These are phyloP conservation scores for Neelides sp. DNA, from an alignment of 1,140 invertebrate genomes.

Conservation along the genomic window DNA sequence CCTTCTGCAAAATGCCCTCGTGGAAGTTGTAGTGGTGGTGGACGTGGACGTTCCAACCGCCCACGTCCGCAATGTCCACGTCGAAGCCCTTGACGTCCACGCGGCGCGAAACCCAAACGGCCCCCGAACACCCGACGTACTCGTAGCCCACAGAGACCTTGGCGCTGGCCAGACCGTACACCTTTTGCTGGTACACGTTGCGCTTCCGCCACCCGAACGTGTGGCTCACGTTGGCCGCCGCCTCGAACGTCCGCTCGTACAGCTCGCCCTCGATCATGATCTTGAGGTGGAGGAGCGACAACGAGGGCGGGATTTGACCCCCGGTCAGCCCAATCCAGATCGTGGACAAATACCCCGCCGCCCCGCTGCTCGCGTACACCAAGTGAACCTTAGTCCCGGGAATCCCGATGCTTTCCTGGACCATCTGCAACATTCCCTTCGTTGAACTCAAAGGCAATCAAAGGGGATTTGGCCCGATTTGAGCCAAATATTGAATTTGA, in stretches of 20 bases:
- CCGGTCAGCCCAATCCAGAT: conserved; percentile 82
- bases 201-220: conserved; percentile 94
- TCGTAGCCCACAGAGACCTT: conserved; percentile 72
- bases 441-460: not conserved
- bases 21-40: conserved; percentile 98
- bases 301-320: conserved; percentile 56
- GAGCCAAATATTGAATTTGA: not conserved
- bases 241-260: conserved; percentile 83
- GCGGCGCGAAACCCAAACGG: conserved; percentile 88
- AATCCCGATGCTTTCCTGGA: conserved; percentile 85
- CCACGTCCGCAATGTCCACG: conserved; percentile 90
- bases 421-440: conserved; percentile 52
- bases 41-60: conserved; percentile 93
- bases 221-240: conserved; percentile 84
- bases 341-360: conserved; percentile 79
- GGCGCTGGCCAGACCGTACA: conserved; percentile 33
- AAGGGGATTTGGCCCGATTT: not conserved
- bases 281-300: conserved; percentile 75
- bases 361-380: conserved; percentile 83
- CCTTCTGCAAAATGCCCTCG: conserved; percentile 90
- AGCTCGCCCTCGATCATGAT: conserved; percentile 83
- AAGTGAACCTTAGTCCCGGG: conserved; percentile 81
- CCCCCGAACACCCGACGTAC: conserved; percentile 67
- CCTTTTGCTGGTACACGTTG: conserved; percentile 94
- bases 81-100: conserved; percentile 91